Evolutionary conservation across 2,888 invertebrate species (phyloP).

Genomic region (Escarpia spicata): DNA sequence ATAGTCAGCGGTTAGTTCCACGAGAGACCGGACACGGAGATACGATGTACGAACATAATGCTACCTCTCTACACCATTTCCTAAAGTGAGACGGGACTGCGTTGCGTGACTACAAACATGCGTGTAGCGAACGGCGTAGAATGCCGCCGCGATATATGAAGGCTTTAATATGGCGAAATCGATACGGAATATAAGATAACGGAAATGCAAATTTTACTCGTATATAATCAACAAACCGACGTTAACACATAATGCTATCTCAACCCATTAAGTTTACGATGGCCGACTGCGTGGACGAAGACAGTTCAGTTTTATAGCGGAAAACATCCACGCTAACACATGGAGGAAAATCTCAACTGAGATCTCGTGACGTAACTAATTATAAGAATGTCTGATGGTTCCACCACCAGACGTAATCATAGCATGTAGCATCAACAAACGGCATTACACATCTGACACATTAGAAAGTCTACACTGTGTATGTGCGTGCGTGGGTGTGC

Average conservation of each 20-base stretch:
- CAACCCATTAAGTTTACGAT: neutral
- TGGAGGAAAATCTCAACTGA: neutral
- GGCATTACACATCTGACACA: too few species aligned
- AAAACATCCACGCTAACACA: neutral
- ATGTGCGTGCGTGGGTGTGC: too few species aligned
- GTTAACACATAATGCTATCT: conserved; percentile 16
- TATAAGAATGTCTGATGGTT: neutral
- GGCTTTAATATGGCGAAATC: neutral
- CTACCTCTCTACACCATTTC: neutral
- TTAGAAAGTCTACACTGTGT: too few species aligned
- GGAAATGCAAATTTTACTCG: conserved; percentile 9
- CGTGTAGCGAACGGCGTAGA: neutral
- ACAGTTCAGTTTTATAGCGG: neutral
- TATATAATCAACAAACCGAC: neutral
- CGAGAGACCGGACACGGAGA: neutral
- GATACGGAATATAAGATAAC: neutral
- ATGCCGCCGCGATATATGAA: neutral
- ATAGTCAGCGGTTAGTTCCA: neutral
- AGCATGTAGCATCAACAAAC: too few species aligned
- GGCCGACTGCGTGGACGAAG: neutral
- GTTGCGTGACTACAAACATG: neutral
- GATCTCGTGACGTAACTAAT: neutral
- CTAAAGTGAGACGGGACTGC: neutral
- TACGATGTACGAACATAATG: neutral
- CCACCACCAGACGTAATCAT: neutral